Conservation (phyloP, 2,888 invertebrate species). For the Eustalomyia histrio region DNA sequence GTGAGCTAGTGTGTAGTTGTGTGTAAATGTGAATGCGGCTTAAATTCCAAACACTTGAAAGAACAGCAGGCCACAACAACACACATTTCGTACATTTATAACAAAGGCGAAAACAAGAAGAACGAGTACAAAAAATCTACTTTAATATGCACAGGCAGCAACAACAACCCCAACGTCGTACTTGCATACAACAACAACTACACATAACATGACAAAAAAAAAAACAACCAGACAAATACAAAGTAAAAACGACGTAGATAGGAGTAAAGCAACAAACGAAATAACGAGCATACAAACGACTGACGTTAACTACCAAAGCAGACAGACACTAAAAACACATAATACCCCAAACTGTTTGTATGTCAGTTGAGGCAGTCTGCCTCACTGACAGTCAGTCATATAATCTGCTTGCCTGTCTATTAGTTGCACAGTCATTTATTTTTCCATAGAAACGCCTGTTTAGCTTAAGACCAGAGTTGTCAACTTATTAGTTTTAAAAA, state of each 20-base stretch:
- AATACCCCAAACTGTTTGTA: conserved; percentile 12
- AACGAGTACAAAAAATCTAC: conserved; percentile 43
- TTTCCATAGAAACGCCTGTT: conserved; percentile 50
- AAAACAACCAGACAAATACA: conserved; percentile 55
- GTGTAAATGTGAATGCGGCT: conserved; percentile 43
- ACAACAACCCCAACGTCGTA: not conserved
- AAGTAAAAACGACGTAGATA: conserved; percentile 47
- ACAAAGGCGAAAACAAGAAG: conserved; percentile 43
- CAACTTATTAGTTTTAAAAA: conserved; percentile 28
- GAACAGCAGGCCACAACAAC: conserved; percentile 29
- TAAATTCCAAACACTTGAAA: conserved; percentile 37
- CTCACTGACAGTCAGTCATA: not conserved
- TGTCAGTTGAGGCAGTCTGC: conserved; percentile 5
- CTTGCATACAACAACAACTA: not conserved
- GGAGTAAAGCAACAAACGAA: conserved; percentile 31
- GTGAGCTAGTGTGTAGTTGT: conserved; percentile 44
- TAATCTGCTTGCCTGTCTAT: conserved; percentile 13
- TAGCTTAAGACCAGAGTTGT: conserved; percentile 35
- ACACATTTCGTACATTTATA: conserved; percentile 13
- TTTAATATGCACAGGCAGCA: conserved; percentile 46
- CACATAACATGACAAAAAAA: conserved; percentile 24
- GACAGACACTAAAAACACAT: conserved; percentile 38
- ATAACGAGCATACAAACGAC: conserved; percentile 43
- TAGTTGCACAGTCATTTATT: conserved; percentile 50
- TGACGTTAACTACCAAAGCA: conserved; percentile 50